Conservation (phyloP, 2,113 vertebrate genomes). For the Phylloscopus whistleri region DNA sequence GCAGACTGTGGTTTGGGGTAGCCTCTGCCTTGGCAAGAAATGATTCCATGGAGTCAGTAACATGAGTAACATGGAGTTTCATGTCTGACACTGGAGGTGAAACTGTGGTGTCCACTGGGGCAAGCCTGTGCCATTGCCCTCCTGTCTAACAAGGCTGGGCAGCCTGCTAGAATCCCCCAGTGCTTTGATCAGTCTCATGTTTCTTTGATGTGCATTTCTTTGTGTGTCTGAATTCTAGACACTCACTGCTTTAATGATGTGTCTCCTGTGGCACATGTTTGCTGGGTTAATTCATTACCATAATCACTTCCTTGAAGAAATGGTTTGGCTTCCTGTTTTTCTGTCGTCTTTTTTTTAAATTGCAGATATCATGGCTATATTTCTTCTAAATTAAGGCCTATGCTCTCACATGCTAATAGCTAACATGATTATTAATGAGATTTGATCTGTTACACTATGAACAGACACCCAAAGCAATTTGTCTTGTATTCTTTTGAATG, state of each 20-base stretch:
- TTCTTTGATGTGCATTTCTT: background rate
- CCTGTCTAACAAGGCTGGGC: background rate
- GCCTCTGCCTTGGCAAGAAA: background rate
- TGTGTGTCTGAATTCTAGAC: background rate
- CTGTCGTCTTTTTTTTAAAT: background rate
- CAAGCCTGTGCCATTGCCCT: background rate
- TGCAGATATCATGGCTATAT: background rate
- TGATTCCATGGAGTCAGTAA: background rate
- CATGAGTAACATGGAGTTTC: background rate
- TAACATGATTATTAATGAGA: background rate
- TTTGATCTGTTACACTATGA: background rate
- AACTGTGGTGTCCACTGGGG: background rate
- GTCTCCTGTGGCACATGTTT: background rate
- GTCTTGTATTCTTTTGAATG: background rate
- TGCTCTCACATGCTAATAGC: background rate
- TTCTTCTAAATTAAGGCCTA: background rate
- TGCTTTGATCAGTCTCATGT: background rate
- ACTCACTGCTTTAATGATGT: background rate
- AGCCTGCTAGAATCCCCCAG: background rate
- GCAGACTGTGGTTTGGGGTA: background rate
- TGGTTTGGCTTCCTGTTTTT: slow-evolving; percentile 9
- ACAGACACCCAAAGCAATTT: background rate
- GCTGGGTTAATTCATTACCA: background rate
- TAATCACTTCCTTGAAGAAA: slow-evolving; percentile 21
- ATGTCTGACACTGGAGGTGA: fast-evolving